Evolutionary conservation across 1,140 invertebrate species (phyloP), one percentile per base, ranked within the genome.

Genomic region (Drosophila bocqueti): DNA sequence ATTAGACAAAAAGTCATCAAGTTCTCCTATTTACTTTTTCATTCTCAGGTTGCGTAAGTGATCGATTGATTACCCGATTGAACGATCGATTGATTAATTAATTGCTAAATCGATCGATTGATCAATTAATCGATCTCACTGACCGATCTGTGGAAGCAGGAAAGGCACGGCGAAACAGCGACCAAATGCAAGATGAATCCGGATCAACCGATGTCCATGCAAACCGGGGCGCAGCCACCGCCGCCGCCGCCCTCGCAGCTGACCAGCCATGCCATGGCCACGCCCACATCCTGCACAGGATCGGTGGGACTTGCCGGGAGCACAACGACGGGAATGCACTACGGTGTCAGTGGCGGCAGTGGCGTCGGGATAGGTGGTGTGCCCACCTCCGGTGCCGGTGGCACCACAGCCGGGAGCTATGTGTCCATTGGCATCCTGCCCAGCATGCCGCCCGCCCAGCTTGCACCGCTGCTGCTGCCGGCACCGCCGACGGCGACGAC

Each of bases 181-280:
- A 90, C 74, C 81, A 76, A 80, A 85, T 85, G 81, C 85, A 90
- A 90, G 50, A 89, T 90, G 85, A 90, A 90, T 76, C 83, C 85
- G 75, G 81, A 90, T 60, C 79, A 82, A 76, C 60, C 71, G 64
- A 82, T 85, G 46, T 55, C 65, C 62, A 77, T 84, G 81, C 81
- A 80, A 79, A 76, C 78, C 57, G 85, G 85, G 74, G 67, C 67
- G 47, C 67, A 65, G 21, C 65, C 72, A 49, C 47, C 76, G 21
- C 79, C 72, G 67, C 85, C 85, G 65, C 81, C 86, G 31, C 69
- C 81, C 45, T 90, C 79, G 71, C 84, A 81, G 72, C 55, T 75
- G 72, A 59, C 62, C 62, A 40, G 54, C 54, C 61, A 34, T 54
- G 65, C 82, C 49, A 76, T 83, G 61, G 49, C 67, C 42, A 57